Evolutionary conservation across 2,888 invertebrate species (phyloP).

Genomic region (Rhopalosiphum nymphaeae): DNA sequence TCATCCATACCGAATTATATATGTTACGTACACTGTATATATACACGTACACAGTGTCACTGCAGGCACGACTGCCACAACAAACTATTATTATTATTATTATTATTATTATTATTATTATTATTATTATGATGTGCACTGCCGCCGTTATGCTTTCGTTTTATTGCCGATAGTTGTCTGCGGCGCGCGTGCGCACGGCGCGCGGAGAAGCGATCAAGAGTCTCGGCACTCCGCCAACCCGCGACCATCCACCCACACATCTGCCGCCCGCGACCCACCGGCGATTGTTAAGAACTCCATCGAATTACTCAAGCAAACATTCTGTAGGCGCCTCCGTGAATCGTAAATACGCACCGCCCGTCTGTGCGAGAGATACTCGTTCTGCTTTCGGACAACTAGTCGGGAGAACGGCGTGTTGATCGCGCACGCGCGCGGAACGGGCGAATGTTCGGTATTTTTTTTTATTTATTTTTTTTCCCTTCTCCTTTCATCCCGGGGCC

Average conservation of each 20-base stretch:
- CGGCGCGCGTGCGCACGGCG: neutral
- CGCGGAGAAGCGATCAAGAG: slow-evolving; percentile 43
- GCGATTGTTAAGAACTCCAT: neutral
- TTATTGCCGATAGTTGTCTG: slow-evolving; percentile 46
- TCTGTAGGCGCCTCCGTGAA: slow-evolving; percentile 31
- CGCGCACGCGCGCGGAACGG: neutral
- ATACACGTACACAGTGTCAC: neutral
- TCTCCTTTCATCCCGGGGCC: neutral
- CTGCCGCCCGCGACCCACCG: neutral
- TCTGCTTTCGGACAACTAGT: neutral
- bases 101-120: slow-evolving; percentile 27
- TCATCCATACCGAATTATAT: neutral
- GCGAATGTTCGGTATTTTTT: neutral
- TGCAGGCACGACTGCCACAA: neutral
- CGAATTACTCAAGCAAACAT: slow-evolving; percentile 17
- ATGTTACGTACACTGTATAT: neutral
- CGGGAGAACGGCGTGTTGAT: neutral
- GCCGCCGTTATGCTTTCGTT: slow-evolving; percentile 49
- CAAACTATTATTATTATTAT: slow-evolving; percentile 41
- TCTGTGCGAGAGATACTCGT: neutral
- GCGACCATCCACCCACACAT: neutral
- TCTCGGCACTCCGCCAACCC: neutral
- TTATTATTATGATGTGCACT: slow-evolving; percentile 33
- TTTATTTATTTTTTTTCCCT: neutral
- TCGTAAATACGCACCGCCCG: neutral